Conservation (phyloP, 2,888 invertebrate species). For the Teleogryllus oceanicus region DNA sequence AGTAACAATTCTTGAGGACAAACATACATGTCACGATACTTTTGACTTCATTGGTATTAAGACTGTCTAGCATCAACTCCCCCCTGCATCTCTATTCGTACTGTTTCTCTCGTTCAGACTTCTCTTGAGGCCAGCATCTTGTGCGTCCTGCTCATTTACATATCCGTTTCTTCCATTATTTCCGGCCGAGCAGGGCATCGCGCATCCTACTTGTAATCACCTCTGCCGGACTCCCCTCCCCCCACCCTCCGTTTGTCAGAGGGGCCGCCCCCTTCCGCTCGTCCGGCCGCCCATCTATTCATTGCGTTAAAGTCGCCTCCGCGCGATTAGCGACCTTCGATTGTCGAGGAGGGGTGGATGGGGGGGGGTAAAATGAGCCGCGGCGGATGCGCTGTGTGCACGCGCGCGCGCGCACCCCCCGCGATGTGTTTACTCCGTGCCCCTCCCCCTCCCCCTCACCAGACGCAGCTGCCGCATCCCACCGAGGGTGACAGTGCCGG, state of each 20-base stretch:
- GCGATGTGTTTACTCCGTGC: not conserved
- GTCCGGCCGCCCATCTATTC: not conserved
- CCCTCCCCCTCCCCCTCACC: not conserved
- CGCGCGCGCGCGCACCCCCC: not conserved
- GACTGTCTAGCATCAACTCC: no score
- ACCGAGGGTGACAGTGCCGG: no score
- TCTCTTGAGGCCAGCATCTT: no score
- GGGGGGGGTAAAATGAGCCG: not conserved
- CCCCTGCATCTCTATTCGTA: no score
- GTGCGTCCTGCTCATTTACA: no score
- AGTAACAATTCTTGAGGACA: no score
- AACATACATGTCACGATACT: no score
- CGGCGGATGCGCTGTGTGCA: not conserved
- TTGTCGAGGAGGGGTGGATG: not conserved
- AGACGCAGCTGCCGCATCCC: not conserved
- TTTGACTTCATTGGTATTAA: no score
- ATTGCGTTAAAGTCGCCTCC: slow-evolving; percentile 18
- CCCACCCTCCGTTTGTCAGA: not conserved
- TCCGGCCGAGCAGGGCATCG: not conserved
- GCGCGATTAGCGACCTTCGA: not conserved
- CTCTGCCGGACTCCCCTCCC: not conserved
- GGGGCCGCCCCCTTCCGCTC: not conserved
- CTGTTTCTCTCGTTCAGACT: no score
- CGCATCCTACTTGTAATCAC: not conserved
- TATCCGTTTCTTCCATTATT: no score